Evolutionary conservation across 2,113 vertebrate genomes (phyloP), one percentile per base, ranked within the genome.

Genomic region (Mixornis gularis): DNA sequence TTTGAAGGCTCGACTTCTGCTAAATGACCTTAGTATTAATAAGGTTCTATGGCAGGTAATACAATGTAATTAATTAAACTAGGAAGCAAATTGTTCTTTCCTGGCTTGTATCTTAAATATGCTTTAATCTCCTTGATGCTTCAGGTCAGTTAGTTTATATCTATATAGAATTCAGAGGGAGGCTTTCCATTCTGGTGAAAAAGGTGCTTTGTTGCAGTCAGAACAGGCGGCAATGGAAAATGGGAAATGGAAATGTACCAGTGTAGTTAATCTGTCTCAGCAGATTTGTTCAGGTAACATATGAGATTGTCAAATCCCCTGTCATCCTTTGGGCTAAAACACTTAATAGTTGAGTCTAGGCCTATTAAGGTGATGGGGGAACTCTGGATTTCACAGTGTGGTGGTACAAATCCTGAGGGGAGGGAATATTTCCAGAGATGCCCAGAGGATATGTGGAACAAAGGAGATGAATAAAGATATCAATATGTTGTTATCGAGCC

Each of bases 301-400:
- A 79, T 29, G 65, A 90, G 65, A 11, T 55, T 95, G 94, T 93
- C 95, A 94, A 82, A 91, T 85, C 24, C 43, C 62, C 44, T 90
- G 86, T 51, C 73, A 58, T 81, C 73, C 94, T 94, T 58, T 79
- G 89, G 94, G 90, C 89, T 87, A 95, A 72, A 84, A 59, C 80
- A 76, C 73, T 86, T 92, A 90, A 89, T 60, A 56, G 69, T 36
- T 55, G 62, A 85, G 74, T 77, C 91, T 51, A n/a, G 73, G 76
- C 32, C 70, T 91, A 27, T 89, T 79, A 87, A 52, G 46, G 52
- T 87, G 86, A 79, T 72, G 49, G n/a, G 73, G 12, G 16, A 87
- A 6, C 53, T 18, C 18, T 49, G 89, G 55, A 63, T 92, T 90
- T 93, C 78, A 56, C 60, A 55, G 58, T n/a, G 69, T n/a, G 41